Evolutionary conservation across 2,113 vertebrate species (phyloP).

Genomic region (Procavia capensis): DNA sequence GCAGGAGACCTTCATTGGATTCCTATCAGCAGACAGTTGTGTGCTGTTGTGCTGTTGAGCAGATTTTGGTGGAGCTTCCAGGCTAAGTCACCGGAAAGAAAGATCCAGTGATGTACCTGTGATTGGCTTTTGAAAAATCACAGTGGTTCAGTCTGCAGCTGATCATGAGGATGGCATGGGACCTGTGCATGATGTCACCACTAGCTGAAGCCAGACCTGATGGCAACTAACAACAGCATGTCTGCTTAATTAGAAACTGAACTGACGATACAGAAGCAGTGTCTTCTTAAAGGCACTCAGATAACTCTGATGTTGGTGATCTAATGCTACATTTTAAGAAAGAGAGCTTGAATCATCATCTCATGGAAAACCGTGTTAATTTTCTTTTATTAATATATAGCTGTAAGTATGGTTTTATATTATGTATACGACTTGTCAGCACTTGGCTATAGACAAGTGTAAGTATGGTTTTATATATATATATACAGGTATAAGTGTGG

Average conservation of each 20-base stretch:
- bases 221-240: neutral
- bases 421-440: too few relatives aligned
- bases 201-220: neutral
- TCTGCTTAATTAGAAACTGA: neutral
- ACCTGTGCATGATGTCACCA: neutral
- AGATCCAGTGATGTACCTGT: neutral
- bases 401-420: neutral
- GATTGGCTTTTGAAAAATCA: neutral
- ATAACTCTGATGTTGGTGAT: neutral
- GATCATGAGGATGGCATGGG: neutral
- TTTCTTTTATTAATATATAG: fast-evolving
- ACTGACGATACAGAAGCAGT: neutral
- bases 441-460: too few relatives aligned
- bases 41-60: neutral
- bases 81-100: neutral
- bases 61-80: neutral
- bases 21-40: neutral
- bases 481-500: too few relatives aligned
- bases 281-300: neutral
- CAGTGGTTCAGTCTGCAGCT: neutral
- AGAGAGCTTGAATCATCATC: neutral
- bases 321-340: neutral
- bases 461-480: too few relatives aligned
- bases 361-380: neutral
- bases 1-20: neutral